These are phyloP conservation scores for Potamarius usumacintae DNA, from an alignment of 2,113 vertebrate species.

Conservation along the genomic window DNA sequence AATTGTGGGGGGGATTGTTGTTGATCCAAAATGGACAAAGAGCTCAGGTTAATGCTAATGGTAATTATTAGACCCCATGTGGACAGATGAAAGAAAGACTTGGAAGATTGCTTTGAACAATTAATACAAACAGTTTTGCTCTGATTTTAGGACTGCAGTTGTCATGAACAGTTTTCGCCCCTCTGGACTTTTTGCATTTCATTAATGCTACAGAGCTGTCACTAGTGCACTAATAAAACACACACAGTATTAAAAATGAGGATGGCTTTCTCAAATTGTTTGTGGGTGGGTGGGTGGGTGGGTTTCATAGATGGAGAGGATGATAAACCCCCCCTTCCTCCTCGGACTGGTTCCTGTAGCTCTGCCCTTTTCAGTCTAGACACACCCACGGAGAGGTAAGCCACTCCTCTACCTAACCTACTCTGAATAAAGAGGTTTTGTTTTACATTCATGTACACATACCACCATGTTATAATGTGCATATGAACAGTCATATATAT, in stretches of 20 bases:
- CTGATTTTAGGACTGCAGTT: too few relatives aligned
- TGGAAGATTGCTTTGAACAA: too few relatives aligned
- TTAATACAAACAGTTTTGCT: too few relatives aligned
- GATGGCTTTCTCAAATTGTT: neutral
- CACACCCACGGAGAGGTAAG: conserved; percentile 79
- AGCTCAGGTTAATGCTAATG: neutral
- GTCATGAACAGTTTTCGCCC: too few relatives aligned
- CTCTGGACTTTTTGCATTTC: neutral
- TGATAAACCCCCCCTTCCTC: conserved; percentile 90
- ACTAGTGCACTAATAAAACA: neutral
- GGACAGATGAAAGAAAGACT: too few relatives aligned
- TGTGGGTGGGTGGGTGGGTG: conserved; percentile 28
- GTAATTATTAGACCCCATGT: too few relatives aligned
- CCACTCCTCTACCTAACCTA: neutral
- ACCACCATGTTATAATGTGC: neutral
- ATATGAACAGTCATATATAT: too few relatives aligned
- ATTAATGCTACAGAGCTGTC: neutral
- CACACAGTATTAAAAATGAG: neutral
- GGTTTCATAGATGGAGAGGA: conserved; percentile 86
- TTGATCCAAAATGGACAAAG: neutral
- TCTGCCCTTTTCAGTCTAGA: conserved; percentile 63
- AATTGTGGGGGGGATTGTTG: too few relatives aligned
- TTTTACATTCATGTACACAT: neutral
- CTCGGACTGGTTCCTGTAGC: conserved; percentile 83
- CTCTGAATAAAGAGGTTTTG: neutral